A percentile compares a stretch with the other conserved stretches of the same genome.
Conservation (phyloP, 2,888 invertebrate species). For the Eristalis tenax region DNA sequence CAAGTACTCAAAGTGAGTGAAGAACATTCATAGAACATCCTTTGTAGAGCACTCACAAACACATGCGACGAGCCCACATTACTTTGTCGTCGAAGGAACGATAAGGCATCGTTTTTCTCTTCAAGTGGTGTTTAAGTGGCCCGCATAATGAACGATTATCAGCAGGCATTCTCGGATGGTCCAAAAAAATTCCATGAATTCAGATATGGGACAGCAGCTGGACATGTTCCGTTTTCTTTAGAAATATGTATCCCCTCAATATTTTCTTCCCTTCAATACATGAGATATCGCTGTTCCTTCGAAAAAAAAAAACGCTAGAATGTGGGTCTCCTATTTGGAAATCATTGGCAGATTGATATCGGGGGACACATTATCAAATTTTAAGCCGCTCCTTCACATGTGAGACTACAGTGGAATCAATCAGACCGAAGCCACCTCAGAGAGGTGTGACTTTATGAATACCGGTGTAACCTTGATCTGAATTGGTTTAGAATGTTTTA, state of each 20-base stretch:
- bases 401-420: no score
- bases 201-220: not conserved
- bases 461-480: no score
- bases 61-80: not conserved
- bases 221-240: not conserved
- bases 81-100: not conserved
- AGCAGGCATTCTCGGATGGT: not conserved
- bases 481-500: no score
- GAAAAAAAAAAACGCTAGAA: not conserved
- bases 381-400: no score
- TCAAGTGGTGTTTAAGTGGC: not conserved
- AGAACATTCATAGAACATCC: not conserved
- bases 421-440: no score
- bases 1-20: not conserved
- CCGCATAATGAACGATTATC: not conserved
- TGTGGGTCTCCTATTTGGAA: not conserved
- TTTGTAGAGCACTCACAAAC: not conserved
- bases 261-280: not conserved
- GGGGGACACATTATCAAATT: no score
- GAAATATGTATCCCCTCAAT: not conserved
- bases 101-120: not conserved
- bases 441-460: no score
- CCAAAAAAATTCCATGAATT: not conserved
- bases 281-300: not conserved
- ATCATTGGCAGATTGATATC: not conserved